Conservation (phyloP, 53 echinoderm and acorn worm species). For the Pentamera pediparva region DNA sequence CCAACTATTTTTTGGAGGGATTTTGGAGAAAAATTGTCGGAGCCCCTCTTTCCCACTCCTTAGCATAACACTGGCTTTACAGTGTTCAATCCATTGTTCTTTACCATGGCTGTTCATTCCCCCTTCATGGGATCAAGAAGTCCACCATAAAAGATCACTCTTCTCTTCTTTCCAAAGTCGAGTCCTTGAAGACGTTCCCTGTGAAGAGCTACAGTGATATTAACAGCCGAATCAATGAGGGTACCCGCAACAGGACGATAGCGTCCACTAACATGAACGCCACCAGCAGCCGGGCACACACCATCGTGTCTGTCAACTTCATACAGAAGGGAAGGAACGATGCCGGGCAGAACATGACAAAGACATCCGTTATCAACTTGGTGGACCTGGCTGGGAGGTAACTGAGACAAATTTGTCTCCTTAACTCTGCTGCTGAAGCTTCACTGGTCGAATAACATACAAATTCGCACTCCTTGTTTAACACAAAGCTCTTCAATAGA, state of each 20-base stretch:
- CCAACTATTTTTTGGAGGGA: too few relatives aligned
- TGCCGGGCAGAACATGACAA: conserved; percentile 88
- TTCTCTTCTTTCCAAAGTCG: conserved; percentile 41
- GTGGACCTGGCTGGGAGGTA: conserved; percentile 97
- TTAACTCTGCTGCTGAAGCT: too few relatives aligned
- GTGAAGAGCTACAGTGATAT: conserved; percentile 93
- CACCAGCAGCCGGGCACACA: conserved; percentile 99
- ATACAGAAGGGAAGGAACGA: conserved; percentile 90
- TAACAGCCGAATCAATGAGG: conserved; percentile 83
- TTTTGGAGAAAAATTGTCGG: too few relatives aligned
- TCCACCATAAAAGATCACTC: too few relatives aligned
- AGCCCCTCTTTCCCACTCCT: too few relatives aligned
- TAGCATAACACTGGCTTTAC: too few relatives aligned
- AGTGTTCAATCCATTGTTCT: too few relatives aligned
- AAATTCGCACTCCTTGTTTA: too few relatives aligned
- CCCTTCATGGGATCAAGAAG: too few relatives aligned
- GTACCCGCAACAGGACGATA: conserved; percentile 89
- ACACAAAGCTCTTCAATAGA: too few relatives aligned
- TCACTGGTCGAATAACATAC: too few relatives aligned
- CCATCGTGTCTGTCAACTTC: conserved; percentile 85
- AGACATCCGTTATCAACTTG: conserved; percentile 92
- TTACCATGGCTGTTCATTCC: background rate
- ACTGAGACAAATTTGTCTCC: background rate
- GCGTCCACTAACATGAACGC: conserved; percentile 99
- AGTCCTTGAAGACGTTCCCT: conserved; percentile 67